Conservation (phyloP, 2,888 invertebrate species). For the Hetaerina titia region DNA sequence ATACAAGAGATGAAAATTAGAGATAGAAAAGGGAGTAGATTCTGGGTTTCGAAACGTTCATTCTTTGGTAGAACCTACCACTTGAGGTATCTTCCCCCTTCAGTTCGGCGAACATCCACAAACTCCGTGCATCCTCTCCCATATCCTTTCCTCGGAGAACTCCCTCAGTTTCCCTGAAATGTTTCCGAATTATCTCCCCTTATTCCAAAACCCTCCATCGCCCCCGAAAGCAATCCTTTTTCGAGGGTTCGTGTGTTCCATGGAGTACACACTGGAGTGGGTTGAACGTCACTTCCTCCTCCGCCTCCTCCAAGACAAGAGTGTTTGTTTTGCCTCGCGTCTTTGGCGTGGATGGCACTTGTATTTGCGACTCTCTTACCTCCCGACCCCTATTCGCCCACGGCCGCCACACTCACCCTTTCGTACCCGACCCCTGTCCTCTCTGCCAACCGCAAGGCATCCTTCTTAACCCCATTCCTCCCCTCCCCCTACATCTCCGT, state of each 20-base stretch:
- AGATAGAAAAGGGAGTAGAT: too few relatives aligned
- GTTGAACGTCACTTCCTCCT: not conserved
- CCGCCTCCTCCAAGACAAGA: not conserved
- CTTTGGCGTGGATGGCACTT: not conserved
- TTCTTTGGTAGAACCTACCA: too few relatives aligned
- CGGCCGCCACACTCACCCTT: not conserved
- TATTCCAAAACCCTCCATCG: not conserved
- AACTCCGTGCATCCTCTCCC: not conserved
- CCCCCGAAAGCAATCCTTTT: conserved; percentile 14
- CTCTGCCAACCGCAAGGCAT: too few relatives aligned
- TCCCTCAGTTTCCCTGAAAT: not conserved
- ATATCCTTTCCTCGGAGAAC: not conserved
- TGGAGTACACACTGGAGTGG: not conserved
- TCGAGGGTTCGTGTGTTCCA: not conserved
- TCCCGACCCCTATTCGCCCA: not conserved
- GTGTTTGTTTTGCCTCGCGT: conserved; percentile 4
- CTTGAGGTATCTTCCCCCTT: too few relatives aligned
- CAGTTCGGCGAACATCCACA: not conserved
- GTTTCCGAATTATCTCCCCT: conserved; percentile 12
- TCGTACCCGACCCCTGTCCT: not conserved
- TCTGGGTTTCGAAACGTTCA: too few relatives aligned
- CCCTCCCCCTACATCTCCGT: not conserved
- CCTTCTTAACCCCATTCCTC: not conserved
- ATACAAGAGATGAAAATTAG: too few relatives aligned
- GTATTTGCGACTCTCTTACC: not conserved